Conservation (phyloP, 2,113 vertebrate species). For the Pogona vitticeps region DNA sequence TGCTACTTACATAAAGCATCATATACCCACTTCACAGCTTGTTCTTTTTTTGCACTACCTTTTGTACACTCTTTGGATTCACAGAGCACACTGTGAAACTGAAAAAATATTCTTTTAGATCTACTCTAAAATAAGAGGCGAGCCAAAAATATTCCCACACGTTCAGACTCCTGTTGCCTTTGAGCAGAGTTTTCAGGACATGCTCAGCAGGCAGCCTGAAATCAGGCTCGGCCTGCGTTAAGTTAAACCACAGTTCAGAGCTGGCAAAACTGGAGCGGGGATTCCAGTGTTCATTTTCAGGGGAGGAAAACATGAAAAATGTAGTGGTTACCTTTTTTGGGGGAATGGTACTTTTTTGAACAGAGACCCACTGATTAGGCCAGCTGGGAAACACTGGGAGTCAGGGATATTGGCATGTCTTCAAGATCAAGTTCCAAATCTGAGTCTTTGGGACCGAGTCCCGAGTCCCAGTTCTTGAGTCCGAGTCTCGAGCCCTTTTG, state of each 20-base stretch:
- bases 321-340: too few relatives aligned
- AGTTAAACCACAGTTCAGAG: background rate
- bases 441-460: too few relatives aligned
- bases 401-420: too few relatives aligned
- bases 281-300: background rate
- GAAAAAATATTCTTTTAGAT: background rate
- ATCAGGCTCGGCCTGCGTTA: background rate
- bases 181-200: background rate
- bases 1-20: background rate
- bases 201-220: background rate
- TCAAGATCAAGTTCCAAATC: too few relatives aligned
- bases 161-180: background rate
- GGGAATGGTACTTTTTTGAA: too few relatives aligned
- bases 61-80: conserved; percentile 7
- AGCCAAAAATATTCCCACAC: background rate
- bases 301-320: background rate
- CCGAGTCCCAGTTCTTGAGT: too few relatives aligned
- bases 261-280: too few relatives aligned
- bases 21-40: background rate
- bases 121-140: background rate
- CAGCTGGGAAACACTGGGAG: too few relatives aligned
- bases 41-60: background rate
- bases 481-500: too few relatives aligned
- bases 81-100: background rate
- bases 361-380: too few relatives aligned